phyloP scores from a whole-genome alignment of 2,888 invertebrate genomes.

The Therioaphis trifolii region DNA sequence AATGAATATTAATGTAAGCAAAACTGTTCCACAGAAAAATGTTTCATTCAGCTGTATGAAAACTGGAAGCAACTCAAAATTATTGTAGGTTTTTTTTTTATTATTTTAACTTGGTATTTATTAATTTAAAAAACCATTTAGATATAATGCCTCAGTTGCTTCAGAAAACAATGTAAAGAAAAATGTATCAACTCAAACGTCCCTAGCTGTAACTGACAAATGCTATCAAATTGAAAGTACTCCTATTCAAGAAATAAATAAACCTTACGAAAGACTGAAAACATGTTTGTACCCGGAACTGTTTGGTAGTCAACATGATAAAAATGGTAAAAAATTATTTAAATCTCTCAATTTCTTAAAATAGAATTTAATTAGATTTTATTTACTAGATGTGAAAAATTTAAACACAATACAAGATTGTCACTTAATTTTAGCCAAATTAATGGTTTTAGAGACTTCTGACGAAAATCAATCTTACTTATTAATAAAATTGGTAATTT shows the following conservation, averaged over 20 bases:
- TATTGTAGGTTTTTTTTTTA: slow-evolving; percentile 35
- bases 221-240: not conserved
- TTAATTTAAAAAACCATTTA: slow-evolving; percentile 19
- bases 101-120: no score
- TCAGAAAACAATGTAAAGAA: slow-evolving; percentile 48
- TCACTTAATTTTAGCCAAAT: slow-evolving; percentile 53
- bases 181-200: slow-evolving; percentile 47
- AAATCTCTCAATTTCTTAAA: not conserved
- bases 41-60: slow-evolving; percentile 56
- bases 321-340: slow-evolving; percentile 29
- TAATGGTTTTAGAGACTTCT: slow-evolving; percentile 46
- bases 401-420: slow-evolving; percentile 55
- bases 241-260: slow-evolving; percentile 34
- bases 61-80: slow-evolving; percentile 53
- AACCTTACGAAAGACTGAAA: slow-evolving; percentile 44
- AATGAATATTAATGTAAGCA: slow-evolving; percentile 47
- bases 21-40: slow-evolving; percentile 50
- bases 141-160: slow-evolving; percentile 45
- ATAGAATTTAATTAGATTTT: slow-evolving; percentile 1
- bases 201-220: not conserved
- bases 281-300: slow-evolving; percentile 49
- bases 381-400: slow-evolving; percentile 36
- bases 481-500: slow-evolving; percentile 52
- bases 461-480: slow-evolving; percentile 38
- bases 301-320: slow-evolving; percentile 7